Percentiles rank a stretch among this genome's conserved stretches.
phyloP scores from a whole-genome alignment of 2,888 invertebrate species.

The Polydrusus cervinus region DNA sequence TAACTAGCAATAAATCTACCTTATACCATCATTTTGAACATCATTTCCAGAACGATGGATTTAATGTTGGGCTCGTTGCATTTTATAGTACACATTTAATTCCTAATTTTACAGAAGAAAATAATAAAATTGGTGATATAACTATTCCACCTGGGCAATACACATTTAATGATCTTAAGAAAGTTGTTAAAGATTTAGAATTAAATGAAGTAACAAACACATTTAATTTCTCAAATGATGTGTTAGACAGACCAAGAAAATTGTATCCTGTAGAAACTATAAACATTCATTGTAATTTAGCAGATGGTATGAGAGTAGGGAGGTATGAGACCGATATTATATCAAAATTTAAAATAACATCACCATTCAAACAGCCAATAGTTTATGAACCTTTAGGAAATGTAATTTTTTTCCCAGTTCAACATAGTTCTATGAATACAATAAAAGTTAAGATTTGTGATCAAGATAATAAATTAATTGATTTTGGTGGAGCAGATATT shows the following conservation, averaged over 20 bases:
- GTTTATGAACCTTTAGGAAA: constrained; percentile 3
- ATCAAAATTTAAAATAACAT: constrained; percentile 1
- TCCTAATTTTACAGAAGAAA: constrained; percentile 9
- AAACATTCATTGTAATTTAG: constrained; percentile 12
- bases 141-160: not conserved
- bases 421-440: not conserved
- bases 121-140: not conserved
- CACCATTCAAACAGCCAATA: constrained; percentile 6
- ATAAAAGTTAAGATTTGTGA: constrained; percentile 7
- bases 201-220: constrained; percentile 4
- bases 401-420: not conserved
- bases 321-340: not conserved
- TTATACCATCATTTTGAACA: not conserved
- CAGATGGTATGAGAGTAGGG: not conserved
- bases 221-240: constrained; percentile 1
- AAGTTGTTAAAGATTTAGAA: constrained; percentile 5
- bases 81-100: constrained; percentile 6
- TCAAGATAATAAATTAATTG: constrained; percentile 4
- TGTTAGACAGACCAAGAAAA: constrained; percentile 2
- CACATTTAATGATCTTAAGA: constrained; percentile 1
- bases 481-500: constrained; percentile 1
- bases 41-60: not conserved
- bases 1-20: not conserved
- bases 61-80: not conserved
- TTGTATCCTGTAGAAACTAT: constrained; percentile 6